Base-by-base conservation (phyloP, 2,888 invertebrate species). In the Agrochola circellaris region DNA sequence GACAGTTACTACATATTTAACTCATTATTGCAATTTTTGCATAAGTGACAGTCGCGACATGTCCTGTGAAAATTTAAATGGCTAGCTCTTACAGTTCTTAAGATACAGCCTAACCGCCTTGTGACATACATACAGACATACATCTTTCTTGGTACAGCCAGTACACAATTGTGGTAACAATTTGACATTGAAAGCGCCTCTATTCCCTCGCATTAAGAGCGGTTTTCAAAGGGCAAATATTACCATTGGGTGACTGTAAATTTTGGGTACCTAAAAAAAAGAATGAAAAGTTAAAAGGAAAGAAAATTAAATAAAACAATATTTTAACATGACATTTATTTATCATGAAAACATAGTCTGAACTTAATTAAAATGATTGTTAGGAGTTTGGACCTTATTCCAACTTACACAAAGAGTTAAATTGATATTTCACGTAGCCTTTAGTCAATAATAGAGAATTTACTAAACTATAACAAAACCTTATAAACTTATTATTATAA, bases 301-400 rank as follows among this genome's bases (percentile, higher is more conserved):
- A n/a, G 2, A 0, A 65, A 75, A 54, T 38, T 1, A 68, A 68
- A 81, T 26, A 66, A 45, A 48, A 26, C 23, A 62, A 30, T 72
- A 70, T 64, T 75, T 69, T 61, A 34, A 70, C 58, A 85, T 79
- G 85, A 83, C 81, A 80, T 88, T 87, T 89, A 88, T 26, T 84
- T 73, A 82, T 73, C 81, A 87, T 62, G 75, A 78, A 75, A 75
- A 80, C 67, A 84, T 79, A 79, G 65, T 77, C 70, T 76, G 60
- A 71, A 77, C 82, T 75, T 77, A 87, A 70, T 68, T 75, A 75
- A 73, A 67, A 66, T 77, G 73, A 82, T 84, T 73, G 34, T 75
- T 54, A 65, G 65, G 65, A 80, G 70, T 61, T 83, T 45, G 30
- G n/a, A 72, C 48, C 51, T 69, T 58, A 83, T 30, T 81, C 51